Conservation (phyloP, 2,888 invertebrate species). For the Hirtodrosophila confusa region DNA sequence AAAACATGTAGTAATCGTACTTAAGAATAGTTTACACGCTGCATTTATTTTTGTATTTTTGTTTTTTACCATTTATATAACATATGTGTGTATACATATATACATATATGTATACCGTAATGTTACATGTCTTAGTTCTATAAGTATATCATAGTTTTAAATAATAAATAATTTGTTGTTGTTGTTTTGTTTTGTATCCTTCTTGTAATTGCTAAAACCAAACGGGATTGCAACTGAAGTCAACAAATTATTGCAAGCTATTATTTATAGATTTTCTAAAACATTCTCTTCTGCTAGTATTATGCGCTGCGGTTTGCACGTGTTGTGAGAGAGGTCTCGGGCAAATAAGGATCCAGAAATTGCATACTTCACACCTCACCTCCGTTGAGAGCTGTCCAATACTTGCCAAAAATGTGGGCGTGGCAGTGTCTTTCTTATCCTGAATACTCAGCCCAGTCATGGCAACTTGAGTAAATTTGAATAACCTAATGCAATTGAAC, state of each 20-base stretch:
- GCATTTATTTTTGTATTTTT: slow-evolving; percentile 13
- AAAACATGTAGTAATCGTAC: slow-evolving; percentile 44
- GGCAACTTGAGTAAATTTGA: slow-evolving; percentile 31
- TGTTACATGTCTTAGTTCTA: slow-evolving; percentile 65
- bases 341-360: slow-evolving; percentile 50
- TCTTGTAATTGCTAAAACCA: slow-evolving; percentile 42
- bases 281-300: slow-evolving; percentile 28
- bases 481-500: slow-evolving; percentile 8
- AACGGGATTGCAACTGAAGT: slow-evolving; percentile 50
- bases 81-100: slow-evolving; percentile 43
- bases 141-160: slow-evolving; percentile 41
- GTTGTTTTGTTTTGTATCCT: slow-evolving; percentile 5
- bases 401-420: slow-evolving; percentile 46
- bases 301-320: slow-evolving; percentile 56
- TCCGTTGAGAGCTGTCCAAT: slow-evolving; percentile 39
- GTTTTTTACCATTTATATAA: slow-evolving; percentile 60
- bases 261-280: slow-evolving; percentile 48
- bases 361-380: slow-evolving; percentile 37
- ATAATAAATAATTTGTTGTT: slow-evolving; percentile 31
- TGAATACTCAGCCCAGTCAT: slow-evolving; percentile 30
- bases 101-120: slow-evolving; percentile 51
- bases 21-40: slow-evolving; percentile 59
- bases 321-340: slow-evolving; percentile 51
- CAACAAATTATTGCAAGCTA: slow-evolving; percentile 49
- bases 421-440: slow-evolving; percentile 48